Percentiles rank a stretch among this genome's conserved stretches.
These are phyloP conservation scores for Salarias fasciatus DNA, from an alignment of 2,797 vertebrate genomes.

Conservation along the genomic window DNA sequence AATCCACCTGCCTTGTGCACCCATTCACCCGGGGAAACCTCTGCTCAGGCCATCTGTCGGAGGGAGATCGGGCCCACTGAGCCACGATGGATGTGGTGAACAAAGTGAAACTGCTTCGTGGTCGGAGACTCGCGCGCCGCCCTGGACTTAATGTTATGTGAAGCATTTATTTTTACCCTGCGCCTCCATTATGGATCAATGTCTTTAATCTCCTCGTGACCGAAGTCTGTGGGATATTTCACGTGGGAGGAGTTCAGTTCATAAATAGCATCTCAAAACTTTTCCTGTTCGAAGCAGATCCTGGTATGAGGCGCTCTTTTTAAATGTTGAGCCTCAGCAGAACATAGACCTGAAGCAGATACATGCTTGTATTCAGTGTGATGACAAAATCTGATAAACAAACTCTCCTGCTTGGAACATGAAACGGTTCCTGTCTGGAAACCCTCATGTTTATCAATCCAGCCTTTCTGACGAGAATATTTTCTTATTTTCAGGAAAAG, in stretches of 20 bases:
- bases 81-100: slow-evolving; percentile 59
- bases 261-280: slow-evolving; percentile 60
- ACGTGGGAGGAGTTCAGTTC: slow-evolving; percentile 52
- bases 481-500: not conserved
- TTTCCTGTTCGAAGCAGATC: slow-evolving; percentile 45
- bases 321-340: slow-evolving; percentile 11
- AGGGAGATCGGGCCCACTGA: slow-evolving; percentile 58
- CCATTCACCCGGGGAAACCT: slow-evolving; percentile 57
- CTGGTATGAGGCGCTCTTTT: slow-evolving; percentile 25
- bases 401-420: not conserved
- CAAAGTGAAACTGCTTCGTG: slow-evolving; percentile 50
- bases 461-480: not conserved
- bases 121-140: slow-evolving; percentile 34
- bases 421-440: slow-evolving; percentile 3
- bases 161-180: slow-evolving; percentile 63
- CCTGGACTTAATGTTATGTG: slow-evolving; percentile 46
- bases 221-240: slow-evolving; percentile 55
- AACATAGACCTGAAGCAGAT: slow-evolving; percentile 11
- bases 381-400: slow-evolving; percentile 5
- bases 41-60: slow-evolving; percentile 63
- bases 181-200: slow-evolving; percentile 48
- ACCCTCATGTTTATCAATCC: not conserved
- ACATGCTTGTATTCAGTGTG: slow-evolving; percentile 8
- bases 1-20: slow-evolving; percentile 72
- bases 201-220: slow-evolving; percentile 57